Evolutionary conservation across 2,113 vertebrate genomes (phyloP), one percentile per base, ranked within the genome.

Genomic region (Pterocles burchelli): DNA sequence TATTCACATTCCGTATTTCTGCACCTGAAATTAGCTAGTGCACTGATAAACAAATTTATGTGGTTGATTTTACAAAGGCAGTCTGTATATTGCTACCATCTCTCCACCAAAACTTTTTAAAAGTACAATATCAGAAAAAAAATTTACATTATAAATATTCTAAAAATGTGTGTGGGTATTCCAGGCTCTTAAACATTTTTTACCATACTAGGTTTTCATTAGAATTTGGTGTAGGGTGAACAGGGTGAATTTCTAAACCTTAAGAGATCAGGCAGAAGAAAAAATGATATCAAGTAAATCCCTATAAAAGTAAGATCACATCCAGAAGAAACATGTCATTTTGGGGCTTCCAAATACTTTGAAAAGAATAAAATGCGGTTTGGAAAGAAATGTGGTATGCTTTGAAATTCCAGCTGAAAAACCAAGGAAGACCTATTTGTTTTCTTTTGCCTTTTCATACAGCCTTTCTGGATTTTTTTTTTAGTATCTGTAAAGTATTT

Each of bases 311-410:
- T 70, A 95, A 36, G 63, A 93, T 84, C 78, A 70, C 66, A 77
- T 96, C 88, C 91, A 97, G 95, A 96, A 97, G 88, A 93, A 97
- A 96, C 86, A 88, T 95, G 89, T 97, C 55, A 77, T 94, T 94
- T 96, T 85, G 77, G 34, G 61, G 93, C 85, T 85, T 96, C 90
- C 88, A 95, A 89, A 95, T 85, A 87, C 85, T 90, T 96, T 89
- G 75, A 80, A 96, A 97, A 97, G 26, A 97, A 90, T 95, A 96
- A 91, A 95, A 95, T 90, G 72, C 4, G 79, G 88, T 95, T 96
- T 97, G 97, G 95, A 96, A 97, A 93, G 95, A 95, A 91, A 72
- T 22, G 7, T 59, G 51, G 85, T 94, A 77, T 95, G 82, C 94
- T 83, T 97, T 93, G 86, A 90, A 95, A 96, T 97, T 95, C 89